Base-by-base conservation (phyloP, 2,113 vertebrate genomes). In the Bufo bufo region DNA sequence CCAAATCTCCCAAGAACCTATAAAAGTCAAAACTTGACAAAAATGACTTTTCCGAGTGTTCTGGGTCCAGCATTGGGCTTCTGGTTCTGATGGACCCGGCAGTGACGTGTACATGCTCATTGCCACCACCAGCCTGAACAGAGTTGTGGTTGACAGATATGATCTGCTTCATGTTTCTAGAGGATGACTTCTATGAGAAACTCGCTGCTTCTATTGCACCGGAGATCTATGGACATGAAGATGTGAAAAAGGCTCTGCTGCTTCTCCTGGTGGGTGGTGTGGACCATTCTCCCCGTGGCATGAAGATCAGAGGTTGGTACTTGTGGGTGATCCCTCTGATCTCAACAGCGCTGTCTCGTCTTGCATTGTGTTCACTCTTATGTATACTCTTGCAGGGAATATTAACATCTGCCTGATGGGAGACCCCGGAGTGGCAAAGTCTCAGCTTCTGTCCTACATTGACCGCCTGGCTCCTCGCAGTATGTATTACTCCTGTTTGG, bases 341-440 rank as follows among this genome's bases (percentile, higher is more conserved):
- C 1, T 19, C 20, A 10, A 19, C 6, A 45, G 23, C 20, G 13
- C 47, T 9, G 3, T 19, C 45, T 52, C 5, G 3, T 19, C 45
- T 52, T 5, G 49, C 12, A 19, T 50, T 33, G 6, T 43, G 49
- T 47, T 74, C 14, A 74, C 4, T 72, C 2, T 45, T 45, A 3
- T 12, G 6, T n/a, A 19, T 72, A 1, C 3, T 49, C 6, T 16
- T 49, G 16, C 45, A 99, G 97, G 97, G 7, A 98, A 94, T 91
- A 98, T 99, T 81, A 98, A 99, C 90, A 96, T 99, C 90, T 99
- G 97, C 91, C 92, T 99, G 85, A 98, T 99, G 97, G 97, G 97
- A n/a, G 97, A 99, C 85, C 97, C 97, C 0, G 97, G 97, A 19
- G 97, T 99, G 4, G 97, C 97, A 71, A 99, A 99, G 90, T 99